A percentile compares a stretch with the other conserved stretches of the same genome.
phyloP scores from a whole-genome alignment of 2,797 vertebrate genomes.

The Octomys mimax region DNA sequence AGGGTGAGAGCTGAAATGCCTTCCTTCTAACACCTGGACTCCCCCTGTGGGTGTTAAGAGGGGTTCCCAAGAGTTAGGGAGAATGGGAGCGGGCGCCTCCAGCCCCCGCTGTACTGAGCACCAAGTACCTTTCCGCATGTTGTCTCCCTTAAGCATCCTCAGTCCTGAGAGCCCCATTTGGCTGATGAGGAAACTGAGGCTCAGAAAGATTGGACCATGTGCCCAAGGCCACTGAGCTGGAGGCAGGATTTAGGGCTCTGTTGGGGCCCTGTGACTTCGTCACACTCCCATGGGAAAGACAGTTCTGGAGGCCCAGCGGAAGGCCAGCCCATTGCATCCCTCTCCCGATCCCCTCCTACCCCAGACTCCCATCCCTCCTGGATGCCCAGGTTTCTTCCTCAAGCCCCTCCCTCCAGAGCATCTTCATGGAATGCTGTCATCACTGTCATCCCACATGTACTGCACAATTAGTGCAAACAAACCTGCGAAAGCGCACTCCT shows the following conservation, averaged over 20 bases:
- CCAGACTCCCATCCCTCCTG: accelerated
- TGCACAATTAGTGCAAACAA: not conserved
- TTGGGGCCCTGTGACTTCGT: accelerated
- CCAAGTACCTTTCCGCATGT: not conserved
- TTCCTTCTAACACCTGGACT: accelerated
- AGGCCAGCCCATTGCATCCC: accelerated
- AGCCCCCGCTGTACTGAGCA: not conserved
- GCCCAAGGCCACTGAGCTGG: not conserved
- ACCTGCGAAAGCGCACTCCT: not conserved
- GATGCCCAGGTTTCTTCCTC: not conserved
- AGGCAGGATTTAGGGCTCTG: not conserved
- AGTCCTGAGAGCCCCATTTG: not conserved
- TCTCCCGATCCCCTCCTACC: not conserved
- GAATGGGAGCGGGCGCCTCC: accelerated
- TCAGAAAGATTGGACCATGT: not conserved
- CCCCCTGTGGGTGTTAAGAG: accelerated
- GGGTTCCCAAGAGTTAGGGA: not conserved
- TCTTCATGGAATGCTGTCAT: too few species aligned
- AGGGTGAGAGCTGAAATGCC: accelerated
- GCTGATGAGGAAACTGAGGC: not conserved
- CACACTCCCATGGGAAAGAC: not conserved
- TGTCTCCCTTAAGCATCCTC: not conserved
- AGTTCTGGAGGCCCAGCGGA: accelerated
- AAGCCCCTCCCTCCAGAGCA: too few species aligned
- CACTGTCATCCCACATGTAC: not conserved